Conservation (phyloP, 1,140 invertebrate species). For the Amyelois transitella region DNA sequence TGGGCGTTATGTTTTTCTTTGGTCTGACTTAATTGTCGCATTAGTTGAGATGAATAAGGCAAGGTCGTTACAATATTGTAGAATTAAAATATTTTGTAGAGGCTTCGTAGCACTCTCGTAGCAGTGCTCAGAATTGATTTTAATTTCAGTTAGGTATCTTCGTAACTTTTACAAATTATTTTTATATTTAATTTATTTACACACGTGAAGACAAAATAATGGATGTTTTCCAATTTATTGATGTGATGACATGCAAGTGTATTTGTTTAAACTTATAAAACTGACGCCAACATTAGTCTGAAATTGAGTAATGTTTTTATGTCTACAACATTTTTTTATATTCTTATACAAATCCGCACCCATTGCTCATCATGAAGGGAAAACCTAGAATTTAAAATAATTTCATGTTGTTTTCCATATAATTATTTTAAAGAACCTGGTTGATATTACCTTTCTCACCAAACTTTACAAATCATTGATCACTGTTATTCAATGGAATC, state of each 20-base stretch:
- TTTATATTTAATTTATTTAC: not conserved
- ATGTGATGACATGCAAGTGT: not conserved
- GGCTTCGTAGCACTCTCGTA: not conserved
- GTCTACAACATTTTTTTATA: not conserved
- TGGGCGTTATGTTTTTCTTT: not conserved
- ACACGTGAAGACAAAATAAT: not conserved
- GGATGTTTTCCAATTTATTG: not conserved
- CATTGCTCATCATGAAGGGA: too few species aligned
- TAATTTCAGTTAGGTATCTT: not conserved
- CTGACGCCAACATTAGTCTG: too few species aligned
- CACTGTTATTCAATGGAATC: too few species aligned
- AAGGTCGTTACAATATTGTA: not conserved
- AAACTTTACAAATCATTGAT: too few species aligned
- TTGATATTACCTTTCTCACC: too few species aligned
- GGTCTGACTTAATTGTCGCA: not conserved
- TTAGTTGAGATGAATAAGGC: not conserved
- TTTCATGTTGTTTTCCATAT: too few species aligned
- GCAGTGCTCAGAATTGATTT: not conserved
- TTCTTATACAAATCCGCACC: conserved; percentile 7
- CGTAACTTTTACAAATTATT: not conserved
- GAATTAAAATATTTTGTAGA: not conserved
- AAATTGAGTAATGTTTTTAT: conserved; percentile 7
- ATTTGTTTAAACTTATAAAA: not conserved
- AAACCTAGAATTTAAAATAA: too few species aligned
- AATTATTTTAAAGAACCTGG: too few species aligned